A percentile compares a stretch with the other conserved stretches of the same genome.
These are phyloP conservation scores for Cyrtorhinus lividipennis DNA, from an alignment of 1,140 invertebrate species.

Conservation along the genomic window DNA sequence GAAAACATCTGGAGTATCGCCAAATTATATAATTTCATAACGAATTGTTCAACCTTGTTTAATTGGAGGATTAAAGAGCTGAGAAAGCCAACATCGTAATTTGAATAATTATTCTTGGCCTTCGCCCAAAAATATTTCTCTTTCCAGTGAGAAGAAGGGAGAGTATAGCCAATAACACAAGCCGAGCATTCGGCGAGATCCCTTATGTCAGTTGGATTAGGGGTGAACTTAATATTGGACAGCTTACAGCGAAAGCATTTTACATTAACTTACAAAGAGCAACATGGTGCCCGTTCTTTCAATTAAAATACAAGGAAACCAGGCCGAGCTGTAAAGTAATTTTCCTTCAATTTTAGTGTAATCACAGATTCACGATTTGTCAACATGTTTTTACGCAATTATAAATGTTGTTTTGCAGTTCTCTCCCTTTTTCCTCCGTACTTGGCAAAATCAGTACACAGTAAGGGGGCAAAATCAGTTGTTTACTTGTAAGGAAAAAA, in stretches of 20 bases:
- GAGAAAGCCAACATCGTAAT: constrained; percentile 1
- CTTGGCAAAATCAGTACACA: no score
- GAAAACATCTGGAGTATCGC: constrained; percentile 1
- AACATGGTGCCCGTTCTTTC: background rate
- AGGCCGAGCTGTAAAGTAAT: no score
- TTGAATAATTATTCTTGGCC: constrained; percentile 2
- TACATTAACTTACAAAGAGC: background rate
- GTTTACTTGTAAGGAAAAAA: no score
- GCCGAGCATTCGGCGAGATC: background rate
- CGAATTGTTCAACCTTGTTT: constrained; percentile 1
- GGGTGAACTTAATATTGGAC: background rate
- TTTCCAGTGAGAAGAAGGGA: background rate
- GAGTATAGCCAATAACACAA: background rate
- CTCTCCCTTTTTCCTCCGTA: no score
- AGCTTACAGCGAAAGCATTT: background rate
- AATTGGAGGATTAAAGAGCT: background rate
- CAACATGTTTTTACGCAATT: no score
- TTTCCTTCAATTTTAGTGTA: no score
- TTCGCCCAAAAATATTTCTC: background rate
- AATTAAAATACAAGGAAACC: no score
- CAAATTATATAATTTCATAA: constrained; percentile 4
- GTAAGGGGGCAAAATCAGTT: no score
- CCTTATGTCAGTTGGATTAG: background rate
- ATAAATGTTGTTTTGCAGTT: no score
- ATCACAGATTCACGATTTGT: no score